A percentile compares a stretch with the other conserved stretches of the same genome.
Evolutionary conservation across 2,888 invertebrate species (phyloP).

Genomic region (Drosophila algonquin): DNA sequence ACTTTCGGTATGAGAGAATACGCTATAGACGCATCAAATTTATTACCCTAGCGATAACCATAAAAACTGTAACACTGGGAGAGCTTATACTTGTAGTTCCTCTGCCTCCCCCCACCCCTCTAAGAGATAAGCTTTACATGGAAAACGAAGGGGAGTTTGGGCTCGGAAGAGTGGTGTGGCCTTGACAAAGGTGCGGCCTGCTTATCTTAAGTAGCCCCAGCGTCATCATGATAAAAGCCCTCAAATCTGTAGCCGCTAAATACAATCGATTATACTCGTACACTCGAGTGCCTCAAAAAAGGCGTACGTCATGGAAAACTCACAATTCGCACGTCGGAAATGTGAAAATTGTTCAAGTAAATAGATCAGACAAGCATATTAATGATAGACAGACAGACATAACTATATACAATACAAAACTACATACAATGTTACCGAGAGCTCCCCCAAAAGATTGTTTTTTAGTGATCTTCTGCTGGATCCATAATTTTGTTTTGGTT

Average conservation of each 20-base stretch:
- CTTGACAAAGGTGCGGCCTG: constrained; percentile 25
- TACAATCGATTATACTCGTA: constrained; percentile 6
- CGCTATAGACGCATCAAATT: constrained; percentile 62
- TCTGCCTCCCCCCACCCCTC: neutral
- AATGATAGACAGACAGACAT: constrained; percentile 54
- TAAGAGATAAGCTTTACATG: constrained; percentile 27
- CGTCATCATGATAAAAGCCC: constrained; percentile 31
- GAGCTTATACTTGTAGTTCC: constrained; percentile 26
- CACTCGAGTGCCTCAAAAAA: constrained; percentile 25
- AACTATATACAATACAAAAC: constrained; percentile 22
- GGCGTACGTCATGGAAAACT: constrained; percentile 65
- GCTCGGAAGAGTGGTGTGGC: constrained; percentile 26
- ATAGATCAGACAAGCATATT: constrained; percentile 57
- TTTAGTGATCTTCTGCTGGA: constrained; percentile 34
- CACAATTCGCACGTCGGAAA: constrained; percentile 47
- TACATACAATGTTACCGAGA: constrained; percentile 3
- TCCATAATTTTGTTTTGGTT: constrained; percentile 42
- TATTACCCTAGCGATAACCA: constrained; percentile 63
- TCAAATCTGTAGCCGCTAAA: constrained; percentile 36
- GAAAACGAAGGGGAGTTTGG: neutral
- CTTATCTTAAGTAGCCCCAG: constrained; percentile 33
- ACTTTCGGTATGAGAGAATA: constrained; percentile 16
- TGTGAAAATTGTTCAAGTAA: constrained; percentile 64
- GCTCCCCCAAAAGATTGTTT: constrained; percentile 16
- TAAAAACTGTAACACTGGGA: constrained; percentile 53